A percentile compares a stretch with the other conserved stretches of the same genome.
These are phyloP conservation scores for Brotula barbata DNA, from an alignment of 2,797 vertebrate species.

Conservation along the genomic window DNA sequence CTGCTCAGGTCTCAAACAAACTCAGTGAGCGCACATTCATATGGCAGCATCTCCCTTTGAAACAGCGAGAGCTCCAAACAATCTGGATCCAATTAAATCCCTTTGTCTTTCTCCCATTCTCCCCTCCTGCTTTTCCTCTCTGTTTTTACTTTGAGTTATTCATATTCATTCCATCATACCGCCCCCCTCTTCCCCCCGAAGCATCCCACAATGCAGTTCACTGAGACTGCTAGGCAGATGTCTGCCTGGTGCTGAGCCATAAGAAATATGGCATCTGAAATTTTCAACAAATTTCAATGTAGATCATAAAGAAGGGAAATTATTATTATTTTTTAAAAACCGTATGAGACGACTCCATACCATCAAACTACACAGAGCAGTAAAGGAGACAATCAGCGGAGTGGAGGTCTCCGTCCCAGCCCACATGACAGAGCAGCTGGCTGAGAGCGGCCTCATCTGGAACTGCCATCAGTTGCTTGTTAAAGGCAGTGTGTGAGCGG, in stretches of 20 bases:
- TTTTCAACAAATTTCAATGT: conserved; percentile 21
- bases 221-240: conserved; percentile 71
- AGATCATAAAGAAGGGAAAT: conserved; percentile 16
- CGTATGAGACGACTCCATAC: neutral
- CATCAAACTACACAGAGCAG: conserved; percentile 6
- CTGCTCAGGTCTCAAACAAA: conserved; percentile 42
- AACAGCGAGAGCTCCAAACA: conserved; percentile 56
- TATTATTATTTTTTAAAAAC: too few species aligned
- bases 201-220: conserved; percentile 73
- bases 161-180: conserved; percentile 69
- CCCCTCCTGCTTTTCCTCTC: conserved; percentile 55
- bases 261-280: conserved; percentile 18
- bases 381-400: conserved; percentile 30
- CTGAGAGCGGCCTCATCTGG: conserved; percentile 63
- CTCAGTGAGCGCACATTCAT: conserved; percentile 27
- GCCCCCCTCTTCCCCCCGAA: conserved; percentile 1
- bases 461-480: conserved; percentile 68
- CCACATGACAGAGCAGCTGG: conserved; percentile 69
- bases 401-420: conserved; percentile 29
- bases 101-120: conserved; percentile 68
- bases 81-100: conserved; percentile 74
- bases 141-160: conserved; percentile 75
- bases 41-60: conserved; percentile 59
- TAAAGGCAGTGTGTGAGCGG: conserved; percentile 50
- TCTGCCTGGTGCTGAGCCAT: conserved; percentile 47